Evolutionary conservation across 2,888 invertebrate genomes (phyloP), one percentile per base, ranked within the genome.

Genomic region (Andrena praecox): DNA sequence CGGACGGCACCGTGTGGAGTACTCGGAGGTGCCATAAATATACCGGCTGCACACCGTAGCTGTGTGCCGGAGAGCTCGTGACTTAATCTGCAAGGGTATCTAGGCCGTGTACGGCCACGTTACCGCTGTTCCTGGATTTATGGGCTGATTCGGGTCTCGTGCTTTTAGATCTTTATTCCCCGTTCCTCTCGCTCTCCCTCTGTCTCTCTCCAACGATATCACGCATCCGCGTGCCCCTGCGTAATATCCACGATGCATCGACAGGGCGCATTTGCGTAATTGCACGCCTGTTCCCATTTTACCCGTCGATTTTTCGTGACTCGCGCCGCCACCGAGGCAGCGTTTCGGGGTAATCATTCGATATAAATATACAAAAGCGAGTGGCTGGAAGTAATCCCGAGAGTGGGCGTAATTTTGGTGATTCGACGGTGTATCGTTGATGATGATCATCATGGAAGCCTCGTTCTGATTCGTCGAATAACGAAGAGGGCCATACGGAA

Each of bases 21-120:
- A 82, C 82, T 88, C 85, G 82, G 60, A 85, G 85, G 80, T 80
- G 78, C 87, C 87, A 89, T 91, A 91, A 91, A 91, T 91, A 91
- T 87, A 84, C 77, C 56, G 24, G 24, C 73, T 63, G 76, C 64
- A 56, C 64, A 72, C 74, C 60, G 74, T 81, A 66, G 56, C 64
- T 66, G 63, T 60, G 68, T 1, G 62, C 33, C 12, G 50, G 60
- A 35, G 75, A 81, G 84, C 87, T 90, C 89, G 91, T 87, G 90
- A 89, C 89, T 91, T 89, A 90, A 90, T 90, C 90, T 89, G 84
- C 84, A 76, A 83, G 83, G 85, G 80, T 89, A 87, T 85, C 80
- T 82, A 83, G 79, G 83, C 74, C 84, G 81, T 85, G 79, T 77
- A 80, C 74, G 72, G 48, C 80, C 76, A 71, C 68, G 67, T 85